phyloP scores from a whole-genome alignment of 2,888 invertebrate species.

The Eugnorisma glareosa region DNA sequence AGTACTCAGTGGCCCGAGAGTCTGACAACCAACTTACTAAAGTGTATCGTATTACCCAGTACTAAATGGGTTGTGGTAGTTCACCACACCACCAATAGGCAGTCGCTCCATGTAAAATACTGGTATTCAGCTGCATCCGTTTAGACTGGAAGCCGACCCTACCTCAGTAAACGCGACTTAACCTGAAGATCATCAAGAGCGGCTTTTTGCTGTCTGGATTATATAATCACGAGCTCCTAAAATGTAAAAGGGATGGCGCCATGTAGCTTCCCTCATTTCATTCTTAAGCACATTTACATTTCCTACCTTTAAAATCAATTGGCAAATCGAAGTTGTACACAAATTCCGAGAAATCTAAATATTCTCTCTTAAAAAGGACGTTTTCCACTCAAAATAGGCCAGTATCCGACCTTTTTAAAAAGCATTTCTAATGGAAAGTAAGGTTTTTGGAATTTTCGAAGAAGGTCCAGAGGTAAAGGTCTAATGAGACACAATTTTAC shows the following conservation, averaged over 20 bases:
- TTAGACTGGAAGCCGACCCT: too few relatives aligned
- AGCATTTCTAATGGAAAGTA: not conserved
- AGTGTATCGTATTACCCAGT: too few relatives aligned
- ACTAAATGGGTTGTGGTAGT: too few relatives aligned
- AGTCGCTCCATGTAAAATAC: too few relatives aligned
- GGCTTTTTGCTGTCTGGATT: too few relatives aligned
- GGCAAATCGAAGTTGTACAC: not conserved
- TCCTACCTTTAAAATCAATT: slow-evolving; percentile 17
- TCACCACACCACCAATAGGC: too few relatives aligned
- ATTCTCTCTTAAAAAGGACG: not conserved
- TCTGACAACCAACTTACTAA: too few relatives aligned
- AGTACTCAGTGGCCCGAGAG: too few relatives aligned
- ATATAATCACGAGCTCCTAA: not conserved
- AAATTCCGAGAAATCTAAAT: slow-evolving; percentile 6
- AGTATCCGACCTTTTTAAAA: slow-evolving; percentile 33
- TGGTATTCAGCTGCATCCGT: too few relatives aligned
- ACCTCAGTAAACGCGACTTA: too few relatives aligned
- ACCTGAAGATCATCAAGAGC: too few relatives aligned
- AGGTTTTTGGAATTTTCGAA: slow-evolving; percentile 9
- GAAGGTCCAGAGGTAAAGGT: not conserved
- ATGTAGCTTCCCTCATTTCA: not conserved
- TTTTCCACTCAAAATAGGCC: not conserved
- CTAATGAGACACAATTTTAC: slow-evolving; percentile 3
- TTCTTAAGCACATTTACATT: not conserved
- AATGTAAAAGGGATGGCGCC: not conserved